Base-by-base conservation (phyloP, 2,797 vertebrate species). In the Xenentodon cancila region DNA sequence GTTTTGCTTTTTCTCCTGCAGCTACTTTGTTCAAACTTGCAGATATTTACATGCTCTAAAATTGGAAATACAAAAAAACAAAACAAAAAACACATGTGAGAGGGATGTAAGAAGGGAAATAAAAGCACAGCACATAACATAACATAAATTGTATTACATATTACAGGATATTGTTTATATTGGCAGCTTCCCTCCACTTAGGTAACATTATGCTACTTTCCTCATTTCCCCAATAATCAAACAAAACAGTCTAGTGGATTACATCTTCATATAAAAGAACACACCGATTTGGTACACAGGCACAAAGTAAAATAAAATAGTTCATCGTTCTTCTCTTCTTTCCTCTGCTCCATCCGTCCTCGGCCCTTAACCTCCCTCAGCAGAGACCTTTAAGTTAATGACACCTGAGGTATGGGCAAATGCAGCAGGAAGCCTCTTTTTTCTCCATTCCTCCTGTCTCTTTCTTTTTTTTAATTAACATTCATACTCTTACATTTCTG, bases 371-470 rank as follows among this genome's bases (percentile, higher is more conserved):
- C 87, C 84, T 89, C 77, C 81, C 57, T 80, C 92, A 88, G 90
- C 73, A 90, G 90, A 93, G 93, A 93, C 94, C 94, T 94, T 96
- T 94, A 95, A 93, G 93, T 94, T 95, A 95, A 95, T 94, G 95
- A 95, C 93, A 94, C 87, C 69, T 90, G 91, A 91, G 94, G 92
- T 86, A 91, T 79, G 84, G 0, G 80, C 84, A 86, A 79, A 90
- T 84, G 92, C 88, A 84, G 92, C 85, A 91, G 89, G 77, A 91
- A 77, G 86, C 70, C 72, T 47, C 52, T 61, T 52, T 62, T 53
- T 50, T 68, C 4, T n/a, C 49, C 51, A 62, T 57, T 49, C 13
- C 59, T 50, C 45, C 54, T 51, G 53, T 50, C 42, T 49, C 50
- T 80, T 18, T 44, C 49, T 62, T 16, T 44, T 25, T 54, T 40